phyloP scores from a whole-genome alignment of 2,113 vertebrate genomes.

The Archilochus colubris region DNA sequence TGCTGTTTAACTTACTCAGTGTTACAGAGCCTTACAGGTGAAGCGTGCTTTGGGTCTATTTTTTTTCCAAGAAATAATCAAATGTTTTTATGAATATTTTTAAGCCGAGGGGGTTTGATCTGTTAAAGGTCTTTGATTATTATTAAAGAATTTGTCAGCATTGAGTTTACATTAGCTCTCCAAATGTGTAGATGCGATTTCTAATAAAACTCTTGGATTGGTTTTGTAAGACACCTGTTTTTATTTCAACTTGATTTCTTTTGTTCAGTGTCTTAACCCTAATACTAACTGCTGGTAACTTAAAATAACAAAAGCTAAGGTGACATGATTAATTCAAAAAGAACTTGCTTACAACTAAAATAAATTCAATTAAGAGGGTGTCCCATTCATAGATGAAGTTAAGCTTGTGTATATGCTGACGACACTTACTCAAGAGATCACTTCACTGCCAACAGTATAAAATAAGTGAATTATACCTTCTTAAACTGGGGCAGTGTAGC shows the following conservation, averaged over 20 bases:
- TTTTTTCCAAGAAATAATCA: not conserved
- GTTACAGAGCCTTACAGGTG: not conserved
- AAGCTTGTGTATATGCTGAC: not conserved
- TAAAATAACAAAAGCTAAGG: not conserved
- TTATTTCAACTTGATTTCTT: not conserved
- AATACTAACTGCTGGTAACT: not conserved
- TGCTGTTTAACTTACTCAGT: not conserved
- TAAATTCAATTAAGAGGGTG: not conserved
- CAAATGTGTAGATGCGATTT: not conserved
- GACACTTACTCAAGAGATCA: not conserved
- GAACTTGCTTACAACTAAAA: not conserved
- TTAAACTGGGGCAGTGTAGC: fast-evolving
- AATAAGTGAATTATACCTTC: not conserved
- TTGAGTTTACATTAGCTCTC: not conserved
- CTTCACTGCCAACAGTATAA: not conserved
- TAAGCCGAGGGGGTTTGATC: not conserved
- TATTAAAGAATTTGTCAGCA: not conserved
- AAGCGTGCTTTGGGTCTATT: not conserved
- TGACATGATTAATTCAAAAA: not conserved
- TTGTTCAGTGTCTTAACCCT: not conserved
- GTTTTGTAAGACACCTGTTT: not conserved
- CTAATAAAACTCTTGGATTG: not conserved
- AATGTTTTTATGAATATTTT: not conserved
- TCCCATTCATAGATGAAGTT: not conserved
- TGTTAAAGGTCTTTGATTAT: not conserved